Percentiles rank a stretch among this genome's conserved stretches.
Evolutionary conservation across 1,140 invertebrate genomes (phyloP).

Genomic region (Brachionus rubens): DNA sequence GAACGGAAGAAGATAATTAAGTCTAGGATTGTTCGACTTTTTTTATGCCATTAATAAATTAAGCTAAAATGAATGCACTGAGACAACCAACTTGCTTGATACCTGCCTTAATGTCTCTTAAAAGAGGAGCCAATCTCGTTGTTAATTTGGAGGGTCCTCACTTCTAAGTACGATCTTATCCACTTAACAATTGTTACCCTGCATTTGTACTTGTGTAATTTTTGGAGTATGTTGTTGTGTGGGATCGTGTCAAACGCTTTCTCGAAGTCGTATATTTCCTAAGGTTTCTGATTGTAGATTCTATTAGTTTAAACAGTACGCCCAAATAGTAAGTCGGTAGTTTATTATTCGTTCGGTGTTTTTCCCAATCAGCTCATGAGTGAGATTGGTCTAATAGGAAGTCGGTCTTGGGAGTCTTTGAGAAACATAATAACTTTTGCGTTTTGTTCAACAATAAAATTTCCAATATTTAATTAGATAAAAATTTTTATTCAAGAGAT

Average conservation of each 20-base stretch:
- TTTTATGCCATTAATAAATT: slow-evolving; percentile 2
- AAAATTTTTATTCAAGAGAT: too few relatives aligned
- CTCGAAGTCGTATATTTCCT: background rate
- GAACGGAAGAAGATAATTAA: too few relatives aligned
- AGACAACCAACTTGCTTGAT: background rate
- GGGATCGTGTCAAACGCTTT: background rate
- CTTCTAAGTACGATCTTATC: background rate
- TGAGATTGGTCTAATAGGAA: too few relatives aligned
- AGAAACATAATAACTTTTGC: too few relatives aligned
- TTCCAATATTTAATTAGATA: too few relatives aligned
- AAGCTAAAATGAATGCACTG: background rate
- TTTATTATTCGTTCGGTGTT: too few relatives aligned
- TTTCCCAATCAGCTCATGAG: too few relatives aligned
- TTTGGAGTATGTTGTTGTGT: background rate
- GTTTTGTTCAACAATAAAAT: too few relatives aligned
- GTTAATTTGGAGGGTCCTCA: background rate
- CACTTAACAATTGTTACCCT: background rate
- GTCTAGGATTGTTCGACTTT: too few relatives aligned
- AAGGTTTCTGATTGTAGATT: background rate
- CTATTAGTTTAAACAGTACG: background rate
- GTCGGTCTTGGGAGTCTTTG: too few relatives aligned
- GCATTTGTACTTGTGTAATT: background rate
- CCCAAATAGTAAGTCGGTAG: too few relatives aligned
- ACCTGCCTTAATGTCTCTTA: background rate
- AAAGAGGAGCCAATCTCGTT: background rate